phyloP scores from a whole-genome alignment of 2,888 invertebrate genomes.

The Clitarchus hookeri region DNA sequence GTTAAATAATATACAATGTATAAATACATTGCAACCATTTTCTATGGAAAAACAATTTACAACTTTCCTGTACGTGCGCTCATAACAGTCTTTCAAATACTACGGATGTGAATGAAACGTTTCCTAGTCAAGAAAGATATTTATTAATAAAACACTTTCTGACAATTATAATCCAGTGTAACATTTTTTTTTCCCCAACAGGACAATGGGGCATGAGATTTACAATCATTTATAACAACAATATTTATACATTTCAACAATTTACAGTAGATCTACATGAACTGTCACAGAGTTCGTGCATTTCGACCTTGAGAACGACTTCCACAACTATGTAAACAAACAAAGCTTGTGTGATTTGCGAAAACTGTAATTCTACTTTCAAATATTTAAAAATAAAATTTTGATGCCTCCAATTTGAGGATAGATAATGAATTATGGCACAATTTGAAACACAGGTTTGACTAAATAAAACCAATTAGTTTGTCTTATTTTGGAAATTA shows the following conservation, averaged over 20 bases:
- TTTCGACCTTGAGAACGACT: neutral
- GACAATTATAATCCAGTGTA: constrained; percentile 37
- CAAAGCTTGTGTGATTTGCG: neutral
- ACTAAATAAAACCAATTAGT: too few species aligned
- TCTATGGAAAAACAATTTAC: too few species aligned
- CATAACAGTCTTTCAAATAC: too few species aligned
- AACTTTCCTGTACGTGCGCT: too few species aligned
- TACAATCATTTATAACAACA: constrained; percentile 16
- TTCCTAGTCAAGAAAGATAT: constrained; percentile 32
- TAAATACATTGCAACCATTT: too few species aligned
- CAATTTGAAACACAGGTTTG: neutral
- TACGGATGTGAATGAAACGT: too few species aligned
- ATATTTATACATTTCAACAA: constrained; percentile 33
- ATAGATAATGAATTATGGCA: neutral
- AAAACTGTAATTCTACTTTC: neutral
- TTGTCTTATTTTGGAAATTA: too few species aligned
- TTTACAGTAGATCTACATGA: constrained; percentile 34
- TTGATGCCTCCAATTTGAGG: neutral
- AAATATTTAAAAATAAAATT: neutral
- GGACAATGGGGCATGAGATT: neutral
- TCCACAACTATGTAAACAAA: neutral
- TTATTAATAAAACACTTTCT: constrained; percentile 37
- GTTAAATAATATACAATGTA: too few species aligned
- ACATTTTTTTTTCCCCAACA: constrained; percentile 29
- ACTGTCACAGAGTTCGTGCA: neutral